These are phyloP conservation scores for Pandion haliaetus DNA, from an alignment of 2,113 vertebrate species.

Conservation along the genomic window DNA sequence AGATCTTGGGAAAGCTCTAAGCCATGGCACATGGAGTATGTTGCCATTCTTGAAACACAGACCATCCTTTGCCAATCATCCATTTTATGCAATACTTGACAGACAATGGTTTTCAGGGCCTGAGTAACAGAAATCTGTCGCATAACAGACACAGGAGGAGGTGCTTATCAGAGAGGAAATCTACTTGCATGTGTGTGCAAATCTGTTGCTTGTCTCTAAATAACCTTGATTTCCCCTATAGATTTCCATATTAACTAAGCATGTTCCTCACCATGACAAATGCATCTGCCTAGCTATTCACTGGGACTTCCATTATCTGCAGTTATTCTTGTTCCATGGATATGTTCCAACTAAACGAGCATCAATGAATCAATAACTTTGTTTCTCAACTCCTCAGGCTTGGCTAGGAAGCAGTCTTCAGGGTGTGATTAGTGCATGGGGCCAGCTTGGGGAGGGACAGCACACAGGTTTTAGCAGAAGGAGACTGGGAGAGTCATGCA, in stretches of 20 bases:
- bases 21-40: accelerated
- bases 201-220: background rate
- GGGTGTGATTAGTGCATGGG: background rate
- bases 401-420: background rate
- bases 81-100: accelerated
- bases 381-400: background rate
- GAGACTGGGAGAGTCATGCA: background rate
- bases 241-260: background rate
- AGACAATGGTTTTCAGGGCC: background rate
- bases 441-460: background rate
- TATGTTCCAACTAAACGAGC: background rate
- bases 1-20: background rate
- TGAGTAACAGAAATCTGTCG: background rate
- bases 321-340: background rate
- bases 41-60: background rate
- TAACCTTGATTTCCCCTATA: background rate
- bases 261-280: background rate
- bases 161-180: background rate
- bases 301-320: background rate
- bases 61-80: background rate
- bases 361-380: background rate
- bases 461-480: background rate
- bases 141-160: background rate
- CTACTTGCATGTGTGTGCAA: background rate
- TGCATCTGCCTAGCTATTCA: background rate